Percentiles rank a stretch among this genome's conserved stretches.
These are phyloP conservation scores for Acholoe squamosa DNA, from an alignment of 2,888 invertebrate species.

Conservation along the genomic window DNA sequence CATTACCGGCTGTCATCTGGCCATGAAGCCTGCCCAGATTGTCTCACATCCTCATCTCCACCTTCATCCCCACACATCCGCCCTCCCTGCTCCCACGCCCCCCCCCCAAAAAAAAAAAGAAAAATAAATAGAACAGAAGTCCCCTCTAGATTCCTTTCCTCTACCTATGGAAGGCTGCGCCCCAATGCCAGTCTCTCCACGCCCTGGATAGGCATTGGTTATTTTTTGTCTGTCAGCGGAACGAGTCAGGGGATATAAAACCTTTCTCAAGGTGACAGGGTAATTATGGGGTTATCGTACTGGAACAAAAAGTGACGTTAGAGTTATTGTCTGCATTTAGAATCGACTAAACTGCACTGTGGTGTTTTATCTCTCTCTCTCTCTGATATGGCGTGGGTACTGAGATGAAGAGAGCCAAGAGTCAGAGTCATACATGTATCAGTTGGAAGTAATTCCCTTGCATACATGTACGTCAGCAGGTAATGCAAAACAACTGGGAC, in stretches of 20 bases:
- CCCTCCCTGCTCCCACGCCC: no score
- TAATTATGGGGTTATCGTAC: neutral
- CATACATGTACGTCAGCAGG: no score
- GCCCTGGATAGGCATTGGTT: neutral
- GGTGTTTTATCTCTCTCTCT: no score
- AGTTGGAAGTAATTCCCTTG: no score
- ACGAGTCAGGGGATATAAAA: conserved; percentile 1
- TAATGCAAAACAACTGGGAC: no score
- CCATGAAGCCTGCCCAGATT: neutral
- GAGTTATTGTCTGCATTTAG: neutral
- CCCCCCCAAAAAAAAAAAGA: neutral
- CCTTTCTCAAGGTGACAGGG: neutral
- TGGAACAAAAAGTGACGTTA: neutral
- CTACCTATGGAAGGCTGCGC: neutral
- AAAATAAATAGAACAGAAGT: neutral
- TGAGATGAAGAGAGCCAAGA: no score
- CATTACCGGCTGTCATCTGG: conserved; percentile 27
- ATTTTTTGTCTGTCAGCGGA: neutral
- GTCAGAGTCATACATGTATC: no score
- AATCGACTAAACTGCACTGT: neutral
- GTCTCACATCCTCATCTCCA: conserved; percentile 12
- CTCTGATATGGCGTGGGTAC: no score
- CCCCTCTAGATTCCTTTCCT: neutral
- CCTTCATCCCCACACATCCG: neutral
- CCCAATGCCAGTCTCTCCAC: neutral